A percentile compares a stretch with the other conserved stretches of the same genome.
Evolutionary conservation across 30 jellyfish, hydroid and myxozoan genomes (phyloP).

Genomic region (Aurelia aurita complex sp. Pacific): DNA sequence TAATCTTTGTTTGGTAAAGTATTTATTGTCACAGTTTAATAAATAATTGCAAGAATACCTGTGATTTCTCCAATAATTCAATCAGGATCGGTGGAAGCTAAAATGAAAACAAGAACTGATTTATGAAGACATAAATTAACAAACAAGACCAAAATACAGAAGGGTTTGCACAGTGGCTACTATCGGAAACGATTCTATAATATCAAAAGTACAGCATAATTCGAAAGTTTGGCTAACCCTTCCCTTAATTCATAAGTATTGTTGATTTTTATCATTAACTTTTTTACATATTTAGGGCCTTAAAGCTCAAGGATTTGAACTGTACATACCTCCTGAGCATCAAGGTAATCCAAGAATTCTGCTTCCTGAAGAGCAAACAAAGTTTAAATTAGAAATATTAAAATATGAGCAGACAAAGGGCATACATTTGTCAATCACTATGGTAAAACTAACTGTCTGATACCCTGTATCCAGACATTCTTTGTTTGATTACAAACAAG

Average conservation of each 20-base stretch:
- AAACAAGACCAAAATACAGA: background rate
- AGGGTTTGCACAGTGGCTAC: too few relatives aligned
- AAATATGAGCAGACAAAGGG: too few relatives aligned
- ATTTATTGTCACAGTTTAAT: too few relatives aligned
- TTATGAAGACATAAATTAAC: background rate
- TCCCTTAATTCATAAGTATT: background rate
- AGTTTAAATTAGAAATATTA: too few relatives aligned
- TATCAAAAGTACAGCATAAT: too few relatives aligned
- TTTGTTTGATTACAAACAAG: too few relatives aligned
- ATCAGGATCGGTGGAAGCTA: constrained; percentile 92
- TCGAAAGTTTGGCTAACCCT: too few relatives aligned
- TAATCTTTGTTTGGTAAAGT: too few relatives aligned
- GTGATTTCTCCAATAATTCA: constrained; percentile 76
- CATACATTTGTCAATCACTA: too few relatives aligned
- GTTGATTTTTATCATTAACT: background rate
- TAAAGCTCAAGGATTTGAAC: background rate
- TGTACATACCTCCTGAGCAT: constrained; percentile 77
- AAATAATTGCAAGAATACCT: constrained; percentile 36
- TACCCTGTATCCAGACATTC: too few relatives aligned
- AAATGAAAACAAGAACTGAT: background rate
- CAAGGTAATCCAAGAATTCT: constrained; percentile 86
- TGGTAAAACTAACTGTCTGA: too few relatives aligned
- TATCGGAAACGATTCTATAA: too few relatives aligned
- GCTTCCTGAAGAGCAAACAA: constrained; percentile 63
- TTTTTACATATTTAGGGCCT: background rate